phyloP scores from a whole-genome alignment of 2,888 invertebrate genomes.

The Thymelicus lineola region DNA sequence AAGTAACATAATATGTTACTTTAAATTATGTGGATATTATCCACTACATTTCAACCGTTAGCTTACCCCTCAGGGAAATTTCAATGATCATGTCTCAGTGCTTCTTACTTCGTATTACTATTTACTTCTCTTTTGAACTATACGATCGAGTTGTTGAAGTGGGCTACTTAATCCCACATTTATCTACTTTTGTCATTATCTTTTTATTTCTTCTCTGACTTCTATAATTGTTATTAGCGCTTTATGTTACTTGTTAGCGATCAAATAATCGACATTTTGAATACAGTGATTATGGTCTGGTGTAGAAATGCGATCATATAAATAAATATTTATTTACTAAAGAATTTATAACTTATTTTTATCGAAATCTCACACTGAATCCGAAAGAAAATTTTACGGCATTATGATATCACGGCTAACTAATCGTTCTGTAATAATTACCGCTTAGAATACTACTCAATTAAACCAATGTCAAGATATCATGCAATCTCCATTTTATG shows the following conservation, averaged over 20 bases:
- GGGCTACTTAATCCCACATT: slow-evolving; percentile 2
- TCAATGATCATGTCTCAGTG: no score
- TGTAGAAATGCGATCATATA: no score
- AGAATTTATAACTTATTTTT: no score
- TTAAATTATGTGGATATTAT: no score
- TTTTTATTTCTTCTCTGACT: slow-evolving; percentile 20
- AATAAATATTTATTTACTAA: no score
- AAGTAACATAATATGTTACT: no score
- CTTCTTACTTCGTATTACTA: no score
- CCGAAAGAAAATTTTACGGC: background rate
- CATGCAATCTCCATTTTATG: slow-evolving; percentile 28
- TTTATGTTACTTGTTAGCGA: slow-evolving; percentile 7
- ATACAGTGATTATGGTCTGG: no score
- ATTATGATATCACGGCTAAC: background rate
- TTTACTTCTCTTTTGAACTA: no score
- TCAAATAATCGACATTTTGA: background rate
- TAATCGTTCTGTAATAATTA: slow-evolving; percentile 7
- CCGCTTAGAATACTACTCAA: slow-evolving; percentile 9
- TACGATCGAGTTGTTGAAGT: background rate
- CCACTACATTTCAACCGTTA: no score
- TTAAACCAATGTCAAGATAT: slow-evolving; percentile 28
- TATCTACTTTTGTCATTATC: background rate
- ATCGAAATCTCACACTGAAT: no score
- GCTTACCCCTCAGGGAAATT: no score
- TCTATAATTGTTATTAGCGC: background rate